phyloP scores from a whole-genome alignment of 2,797 vertebrate species.

The Enteromius viviparus region DNA sequence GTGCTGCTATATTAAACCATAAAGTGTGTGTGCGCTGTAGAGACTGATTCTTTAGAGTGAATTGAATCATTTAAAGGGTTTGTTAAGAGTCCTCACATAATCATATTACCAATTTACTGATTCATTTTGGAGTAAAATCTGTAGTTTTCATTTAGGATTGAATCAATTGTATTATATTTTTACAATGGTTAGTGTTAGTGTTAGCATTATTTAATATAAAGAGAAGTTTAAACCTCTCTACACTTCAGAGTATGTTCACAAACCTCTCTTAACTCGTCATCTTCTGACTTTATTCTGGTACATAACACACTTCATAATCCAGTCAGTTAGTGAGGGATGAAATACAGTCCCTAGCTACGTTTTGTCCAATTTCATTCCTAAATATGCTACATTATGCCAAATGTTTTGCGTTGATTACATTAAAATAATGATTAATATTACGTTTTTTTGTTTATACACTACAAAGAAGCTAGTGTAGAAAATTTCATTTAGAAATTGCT shows the following conservation, averaged over 20 bases:
- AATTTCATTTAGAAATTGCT: too few species aligned
- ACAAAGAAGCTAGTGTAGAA: too few species aligned
- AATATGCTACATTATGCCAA: background rate
- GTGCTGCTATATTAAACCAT: constrained; percentile 47
- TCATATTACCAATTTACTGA: background rate
- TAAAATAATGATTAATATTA: too few species aligned
- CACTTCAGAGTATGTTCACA: too few species aligned
- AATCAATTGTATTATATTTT: too few species aligned
- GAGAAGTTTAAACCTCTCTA: too few species aligned
- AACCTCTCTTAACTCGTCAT: too few species aligned
- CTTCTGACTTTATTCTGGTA: too few species aligned
- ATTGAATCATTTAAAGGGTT: background rate
- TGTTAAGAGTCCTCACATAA: background rate
- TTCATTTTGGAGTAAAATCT: background rate
- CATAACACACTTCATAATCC: background rate
- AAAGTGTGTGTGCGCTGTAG: background rate
- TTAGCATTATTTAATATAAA: background rate
- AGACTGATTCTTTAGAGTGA: too few species aligned
- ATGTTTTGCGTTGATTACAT: background rate
- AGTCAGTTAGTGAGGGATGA: background rate
- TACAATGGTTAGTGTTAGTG: background rate
- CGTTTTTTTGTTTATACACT: too few species aligned
- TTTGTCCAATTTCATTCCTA: background rate
- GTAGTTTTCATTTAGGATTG: background rate
- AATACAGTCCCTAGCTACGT: background rate